These are phyloP conservation scores for Drosophila meridionalis DNA, from an alignment of 2,888 invertebrate species.

Conservation along the genomic window DNA sequence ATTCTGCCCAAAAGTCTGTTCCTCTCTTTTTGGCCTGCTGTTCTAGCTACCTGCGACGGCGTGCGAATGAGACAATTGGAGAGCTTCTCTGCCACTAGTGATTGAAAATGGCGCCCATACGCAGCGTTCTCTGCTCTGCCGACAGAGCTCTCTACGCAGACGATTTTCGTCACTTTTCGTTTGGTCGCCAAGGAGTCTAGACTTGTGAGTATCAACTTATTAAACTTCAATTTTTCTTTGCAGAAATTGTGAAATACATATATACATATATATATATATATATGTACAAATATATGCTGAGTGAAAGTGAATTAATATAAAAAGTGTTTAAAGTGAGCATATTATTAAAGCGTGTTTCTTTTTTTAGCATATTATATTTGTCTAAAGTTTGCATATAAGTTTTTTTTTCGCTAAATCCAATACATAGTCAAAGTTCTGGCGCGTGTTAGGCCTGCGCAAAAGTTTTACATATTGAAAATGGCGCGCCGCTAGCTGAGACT, in stretches of 20 bases:
- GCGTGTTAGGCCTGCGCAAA: not conserved
- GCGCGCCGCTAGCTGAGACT: not conserved
- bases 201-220: not conserved
- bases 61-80: slow-evolving; percentile 16
- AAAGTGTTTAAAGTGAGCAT: not conserved
- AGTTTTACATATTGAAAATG: not conserved
- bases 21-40: not conserved
- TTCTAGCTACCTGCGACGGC: not conserved
- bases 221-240: not conserved
- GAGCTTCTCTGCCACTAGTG: not conserved
- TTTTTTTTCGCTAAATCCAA: too few relatives aligned
- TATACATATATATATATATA: too few relatives aligned
- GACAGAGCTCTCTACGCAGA: not conserved
- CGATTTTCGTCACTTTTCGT: not conserved
- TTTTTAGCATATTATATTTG: not conserved
- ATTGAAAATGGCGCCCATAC: not conserved
- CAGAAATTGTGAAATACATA: not conserved
- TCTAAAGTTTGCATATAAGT: too few relatives aligned
- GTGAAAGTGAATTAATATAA: not conserved
- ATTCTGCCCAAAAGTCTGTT: not conserved
- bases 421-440: too few relatives aligned
- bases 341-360: not conserved
- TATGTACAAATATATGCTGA: not conserved
- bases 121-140: not conserved
- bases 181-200: not conserved